A percentile compares a stretch with the other conserved stretches of the same genome.
Conservation (phyloP, 2,888 invertebrate species). For the Emmelina monodactyla region DNA sequence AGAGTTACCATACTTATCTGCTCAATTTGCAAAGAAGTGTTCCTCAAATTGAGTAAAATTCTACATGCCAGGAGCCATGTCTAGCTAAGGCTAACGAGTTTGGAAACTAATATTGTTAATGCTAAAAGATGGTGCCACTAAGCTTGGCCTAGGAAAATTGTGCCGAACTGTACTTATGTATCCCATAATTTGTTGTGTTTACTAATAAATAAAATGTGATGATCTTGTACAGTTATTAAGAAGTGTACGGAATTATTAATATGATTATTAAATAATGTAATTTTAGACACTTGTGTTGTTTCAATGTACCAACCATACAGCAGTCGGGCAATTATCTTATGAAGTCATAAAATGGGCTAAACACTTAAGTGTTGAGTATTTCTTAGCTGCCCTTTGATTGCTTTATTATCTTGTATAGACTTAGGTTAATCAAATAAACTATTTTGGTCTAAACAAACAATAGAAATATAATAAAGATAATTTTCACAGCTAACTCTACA, state of each 20-base stretch:
- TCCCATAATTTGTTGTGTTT: slow-evolving; percentile 36
- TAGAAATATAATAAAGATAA: no score
- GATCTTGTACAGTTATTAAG: slow-evolving; percentile 45
- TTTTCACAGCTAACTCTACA: no score
- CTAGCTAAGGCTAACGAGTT: background rate
- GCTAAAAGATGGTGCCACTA: no score
- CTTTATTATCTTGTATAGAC: no score
- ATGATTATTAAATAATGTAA: slow-evolving; percentile 18
- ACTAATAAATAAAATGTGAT: slow-evolving; percentile 29
- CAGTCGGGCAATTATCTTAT: no score
- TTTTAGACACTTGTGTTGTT: background rate
- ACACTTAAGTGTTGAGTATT: no score
- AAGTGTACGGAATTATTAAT: slow-evolving; percentile 24
- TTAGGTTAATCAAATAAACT: no score
- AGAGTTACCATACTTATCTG: slow-evolving; percentile 29
- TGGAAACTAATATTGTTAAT: background rate
- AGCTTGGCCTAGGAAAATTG: slow-evolving; percentile 16
- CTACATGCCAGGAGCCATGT: background rate
- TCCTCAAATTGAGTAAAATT: slow-evolving; percentile 19
- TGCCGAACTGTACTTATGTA: slow-evolving; percentile 47
- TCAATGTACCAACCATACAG: no score
- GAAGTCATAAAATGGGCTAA: no score
- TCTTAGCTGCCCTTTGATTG: no score
- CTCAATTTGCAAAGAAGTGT: slow-evolving; percentile 40
- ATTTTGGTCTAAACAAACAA: no score